Conservation (phyloP, 2,888 invertebrate genomes). For the Malthinus flaveolus region DNA sequence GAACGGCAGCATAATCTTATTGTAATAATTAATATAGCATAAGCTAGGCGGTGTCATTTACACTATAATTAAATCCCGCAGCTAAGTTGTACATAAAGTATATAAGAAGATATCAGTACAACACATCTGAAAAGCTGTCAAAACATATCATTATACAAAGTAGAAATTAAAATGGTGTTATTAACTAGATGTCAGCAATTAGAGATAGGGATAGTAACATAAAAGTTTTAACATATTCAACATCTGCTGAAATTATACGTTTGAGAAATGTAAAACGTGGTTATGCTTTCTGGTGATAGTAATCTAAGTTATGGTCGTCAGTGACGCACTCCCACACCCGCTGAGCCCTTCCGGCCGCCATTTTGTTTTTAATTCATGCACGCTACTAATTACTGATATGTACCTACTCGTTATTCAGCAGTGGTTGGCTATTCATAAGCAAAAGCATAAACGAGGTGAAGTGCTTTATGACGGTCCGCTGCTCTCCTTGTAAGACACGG, state of each 20-base stretch:
- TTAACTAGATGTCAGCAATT: slow-evolving; percentile 50
- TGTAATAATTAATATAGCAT: no score
- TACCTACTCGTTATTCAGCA: slow-evolving; percentile 34
- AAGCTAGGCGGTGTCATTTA: not conserved
- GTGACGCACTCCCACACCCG: slow-evolving; percentile 54
- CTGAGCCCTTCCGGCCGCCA: slow-evolving; percentile 53
- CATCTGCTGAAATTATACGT: slow-evolving; percentile 53
- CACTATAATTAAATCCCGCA: slow-evolving; percentile 2
- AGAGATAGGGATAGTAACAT: slow-evolving; percentile 41
- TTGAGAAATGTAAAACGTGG: slow-evolving; percentile 49
- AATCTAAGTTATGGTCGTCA: slow-evolving; percentile 53
- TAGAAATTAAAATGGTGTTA: slow-evolving; percentile 45
- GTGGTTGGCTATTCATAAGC: slow-evolving; percentile 35
- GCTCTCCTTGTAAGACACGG: slow-evolving; percentile 39
- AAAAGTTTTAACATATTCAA: slow-evolving; percentile 50
- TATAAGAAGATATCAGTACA: slow-evolving; percentile 21
- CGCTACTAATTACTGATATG: slow-evolving; percentile 43
- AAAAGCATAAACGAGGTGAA: slow-evolving; percentile 23
- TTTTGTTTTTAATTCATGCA: slow-evolving; percentile 49
- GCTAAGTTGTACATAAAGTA: slow-evolving; percentile 11
- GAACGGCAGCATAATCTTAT: not conserved
- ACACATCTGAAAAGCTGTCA: slow-evolving; percentile 43
- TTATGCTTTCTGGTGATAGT: slow-evolving; percentile 51
- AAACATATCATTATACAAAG: slow-evolving; percentile 46
- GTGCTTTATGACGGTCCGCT: slow-evolving; percentile 37